A percentile compares a stretch with the other conserved stretches of the same genome.
Conservation (phyloP, 2,888 invertebrate species). For the Napeogenes sylphis region DNA sequence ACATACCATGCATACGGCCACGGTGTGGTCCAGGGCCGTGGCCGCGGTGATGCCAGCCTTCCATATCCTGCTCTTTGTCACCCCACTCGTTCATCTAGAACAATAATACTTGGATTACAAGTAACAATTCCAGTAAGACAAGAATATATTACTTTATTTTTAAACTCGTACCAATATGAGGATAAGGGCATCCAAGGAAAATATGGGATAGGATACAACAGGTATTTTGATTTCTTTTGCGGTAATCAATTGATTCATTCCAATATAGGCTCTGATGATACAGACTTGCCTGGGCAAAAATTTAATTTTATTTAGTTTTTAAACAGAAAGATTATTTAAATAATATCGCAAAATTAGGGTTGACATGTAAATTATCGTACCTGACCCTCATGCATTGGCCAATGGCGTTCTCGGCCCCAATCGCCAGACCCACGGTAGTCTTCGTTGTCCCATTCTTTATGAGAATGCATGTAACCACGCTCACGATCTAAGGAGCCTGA, state of each 20-base stretch:
- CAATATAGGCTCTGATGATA: slow-evolving; percentile 58
- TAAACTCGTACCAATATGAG: slow-evolving; percentile 65
- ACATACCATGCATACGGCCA: slow-evolving; percentile 65
- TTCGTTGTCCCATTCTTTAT: slow-evolving; percentile 73
- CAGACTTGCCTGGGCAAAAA: slow-evolving; percentile 60
- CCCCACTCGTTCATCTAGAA: slow-evolving; percentile 72
- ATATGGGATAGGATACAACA: slow-evolving; percentile 71
- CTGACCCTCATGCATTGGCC: slow-evolving; percentile 71
- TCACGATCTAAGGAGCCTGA: slow-evolving; percentile 70
- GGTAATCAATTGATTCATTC: slow-evolving; percentile 69
- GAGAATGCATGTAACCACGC: slow-evolving; percentile 67
- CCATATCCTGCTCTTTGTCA: slow-evolving; percentile 71
- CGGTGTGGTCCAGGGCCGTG: slow-evolving; percentile 70
- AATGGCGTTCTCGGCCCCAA: slow-evolving; percentile 70
- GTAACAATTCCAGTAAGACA: neutral
- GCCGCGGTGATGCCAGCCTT: slow-evolving; percentile 71
- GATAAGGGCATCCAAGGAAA: slow-evolving; percentile 74
- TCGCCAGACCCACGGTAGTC: slow-evolving; percentile 76
- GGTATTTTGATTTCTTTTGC: slow-evolving; percentile 55
- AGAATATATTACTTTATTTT: slow-evolving; percentile 12
- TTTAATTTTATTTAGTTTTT: slow-evolving; percentile 29
- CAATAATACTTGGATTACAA: slow-evolving; percentile 8
- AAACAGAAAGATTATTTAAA: slow-evolving; percentile 8
- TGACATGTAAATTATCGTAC: slow-evolving; percentile 37
- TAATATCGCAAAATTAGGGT: slow-evolving; percentile 10